Conservation (phyloP, 2,797 vertebrate genomes). For the Pampus argenteus region DNA sequence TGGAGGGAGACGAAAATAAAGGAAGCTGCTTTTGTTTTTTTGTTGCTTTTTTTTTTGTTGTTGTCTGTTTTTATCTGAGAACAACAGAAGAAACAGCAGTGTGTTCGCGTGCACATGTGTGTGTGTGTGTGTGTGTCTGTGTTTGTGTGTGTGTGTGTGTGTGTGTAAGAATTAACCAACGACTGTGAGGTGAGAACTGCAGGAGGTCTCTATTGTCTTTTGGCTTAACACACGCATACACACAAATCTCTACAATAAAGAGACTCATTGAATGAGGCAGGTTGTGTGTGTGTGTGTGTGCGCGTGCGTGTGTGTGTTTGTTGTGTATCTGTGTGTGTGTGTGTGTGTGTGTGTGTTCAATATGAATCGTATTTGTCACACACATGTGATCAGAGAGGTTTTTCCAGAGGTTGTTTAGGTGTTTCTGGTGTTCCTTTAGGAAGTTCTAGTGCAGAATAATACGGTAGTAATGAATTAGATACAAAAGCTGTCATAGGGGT, state of each 20-base stretch:
- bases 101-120: background rate
- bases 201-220: conserved; percentile 12
- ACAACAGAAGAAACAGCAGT: conserved; percentile 5
- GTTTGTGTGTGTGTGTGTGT: no score
- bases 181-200: background rate
- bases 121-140: no score
- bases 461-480: no score
- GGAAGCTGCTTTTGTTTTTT: conserved; percentile 10
- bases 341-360: background rate
- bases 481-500: no score
- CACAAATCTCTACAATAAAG: conserved; percentile 9
- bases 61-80: conserved; percentile 13
- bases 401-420: no score
- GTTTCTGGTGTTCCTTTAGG: no score
- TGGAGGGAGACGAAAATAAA: conserved; percentile 8
- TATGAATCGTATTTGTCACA: no score
- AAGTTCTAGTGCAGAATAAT: no score
- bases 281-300: background rate
- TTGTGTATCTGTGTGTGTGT: background rate
- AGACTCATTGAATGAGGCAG: background rate
- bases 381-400: no score
- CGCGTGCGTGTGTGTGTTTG: background rate
- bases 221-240: background rate
- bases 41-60: no score
- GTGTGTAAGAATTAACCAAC: no score